Conservation (phyloP, 2,797 vertebrate genomes). For the Clamator glandarius region DNA sequence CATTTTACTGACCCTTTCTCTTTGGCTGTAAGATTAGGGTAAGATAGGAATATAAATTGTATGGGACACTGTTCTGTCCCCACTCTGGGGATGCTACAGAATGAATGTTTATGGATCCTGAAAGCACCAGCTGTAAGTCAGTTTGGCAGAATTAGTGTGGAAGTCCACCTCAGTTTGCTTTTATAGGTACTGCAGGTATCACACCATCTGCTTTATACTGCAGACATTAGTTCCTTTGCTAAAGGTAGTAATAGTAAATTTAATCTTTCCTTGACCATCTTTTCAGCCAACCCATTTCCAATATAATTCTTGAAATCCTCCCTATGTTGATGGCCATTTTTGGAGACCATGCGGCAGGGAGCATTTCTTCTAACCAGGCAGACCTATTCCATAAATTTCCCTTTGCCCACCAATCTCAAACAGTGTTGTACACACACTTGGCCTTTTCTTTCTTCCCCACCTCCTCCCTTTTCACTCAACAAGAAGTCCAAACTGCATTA, state of each 20-base stretch:
- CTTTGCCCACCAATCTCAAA: not conserved
- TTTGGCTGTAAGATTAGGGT: not conserved
- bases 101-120: not conserved
- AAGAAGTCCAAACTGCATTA: not conserved
- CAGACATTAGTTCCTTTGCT: not conserved
- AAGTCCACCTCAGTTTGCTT: not conserved
- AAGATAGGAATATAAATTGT: not conserved
- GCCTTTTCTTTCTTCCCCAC: not conserved
- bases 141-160: not conserved
- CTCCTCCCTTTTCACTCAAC: not conserved
- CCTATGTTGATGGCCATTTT: not conserved
- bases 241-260: not conserved
- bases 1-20: not conserved
- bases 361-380: not conserved
- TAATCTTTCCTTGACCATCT: not conserved
- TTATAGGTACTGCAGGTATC: not conserved
- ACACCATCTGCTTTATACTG: not conserved
- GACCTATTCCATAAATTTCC: not conserved
- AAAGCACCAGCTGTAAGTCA: not conserved
- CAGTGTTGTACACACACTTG: not conserved
- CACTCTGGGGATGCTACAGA: not conserved
- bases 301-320: not conserved
- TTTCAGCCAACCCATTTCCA: not conserved
- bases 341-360: not conserved
- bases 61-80: not conserved